Conservation (phyloP, 2,888 invertebrate species). For the Aethes cnicana region DNA sequence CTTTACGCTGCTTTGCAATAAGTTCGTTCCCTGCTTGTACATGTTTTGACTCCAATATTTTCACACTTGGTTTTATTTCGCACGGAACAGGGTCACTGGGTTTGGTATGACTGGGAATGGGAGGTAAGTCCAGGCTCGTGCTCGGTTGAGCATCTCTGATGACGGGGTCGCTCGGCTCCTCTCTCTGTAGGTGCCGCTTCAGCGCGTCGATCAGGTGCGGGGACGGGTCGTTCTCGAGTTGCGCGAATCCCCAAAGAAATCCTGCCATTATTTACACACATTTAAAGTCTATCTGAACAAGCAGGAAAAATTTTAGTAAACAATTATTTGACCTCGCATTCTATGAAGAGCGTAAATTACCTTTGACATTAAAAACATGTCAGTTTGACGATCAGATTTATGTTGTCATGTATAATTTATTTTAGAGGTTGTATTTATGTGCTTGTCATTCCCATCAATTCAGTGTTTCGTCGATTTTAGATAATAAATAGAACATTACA, state of each 20-base stretch:
- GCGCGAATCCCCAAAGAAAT: constrained; percentile 57
- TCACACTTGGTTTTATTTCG: constrained; percentile 16
- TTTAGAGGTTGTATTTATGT: neutral
- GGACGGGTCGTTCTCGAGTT: constrained; percentile 62
- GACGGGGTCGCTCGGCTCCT: neutral
- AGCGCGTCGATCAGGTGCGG: constrained; percentile 50
- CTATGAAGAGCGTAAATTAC: no score
- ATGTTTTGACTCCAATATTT: constrained; percentile 37
- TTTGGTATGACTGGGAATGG: neutral
- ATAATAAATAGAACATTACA: no score
- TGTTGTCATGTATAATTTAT: no score
- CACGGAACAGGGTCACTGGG: neutral
- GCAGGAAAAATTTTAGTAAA: no score
- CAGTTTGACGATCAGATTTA: no score
- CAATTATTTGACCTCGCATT: no score
- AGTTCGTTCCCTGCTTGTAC: constrained; percentile 47
- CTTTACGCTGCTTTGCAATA: constrained; percentile 36
- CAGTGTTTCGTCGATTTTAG: no score
- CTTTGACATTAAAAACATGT: neutral
- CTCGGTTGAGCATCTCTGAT: neutral
- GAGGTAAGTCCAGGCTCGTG: no score
- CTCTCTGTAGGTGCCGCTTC: constrained; percentile 38
- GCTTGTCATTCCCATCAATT: no score
- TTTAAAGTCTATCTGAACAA: no score
- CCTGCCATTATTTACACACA: constrained; percentile 44